Base-by-base conservation (phyloP, 2,797 vertebrate genomes). In the Chelon labrosus region DNA sequence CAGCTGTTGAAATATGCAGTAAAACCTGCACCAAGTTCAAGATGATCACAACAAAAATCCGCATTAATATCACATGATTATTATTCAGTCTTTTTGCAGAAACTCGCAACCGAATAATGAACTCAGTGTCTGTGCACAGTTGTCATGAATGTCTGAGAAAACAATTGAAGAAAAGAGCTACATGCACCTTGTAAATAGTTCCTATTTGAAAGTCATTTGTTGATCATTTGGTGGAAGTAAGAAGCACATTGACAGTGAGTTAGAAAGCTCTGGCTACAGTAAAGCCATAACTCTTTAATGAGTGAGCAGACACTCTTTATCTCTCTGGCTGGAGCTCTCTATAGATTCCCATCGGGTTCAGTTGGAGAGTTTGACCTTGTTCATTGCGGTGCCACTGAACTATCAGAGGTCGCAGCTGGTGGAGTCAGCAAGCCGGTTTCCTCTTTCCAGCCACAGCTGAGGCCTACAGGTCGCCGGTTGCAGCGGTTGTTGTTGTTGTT, bases 381-480 rank as follows among this genome's bases (percentile, higher is more conserved):
- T 70, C 31, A 4, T 37, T 66, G 25, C 27, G 31, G 39, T n/a
- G 37, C 3, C 0, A 17, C 57, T 27, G 1, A n/a, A 64, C 25
- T 39, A n/a, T 51, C 52, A 57, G 54, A 62, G 67, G 57, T 62
- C 5, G 0, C 50, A 62, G 44, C 41, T 55, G 41, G 20, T 62
- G 51, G 51, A 70, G 38, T 70, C 59, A 66, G 64, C 41, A 25
- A 38, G 17, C 31, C 2, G 3, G 27, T 31, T 61, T 55, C 35
- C 19, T 56, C 20, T 44, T 41, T 71, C 64, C 13, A 50, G 35
- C 37, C 55, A 47, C 66, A 71, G 58, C 41, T 57, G 44, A 69
- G 52, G 19, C 27, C 31, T 3, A 20, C 60, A 44, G 44, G 47
- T 41, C 22, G 44, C 19, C 5, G 20, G 62, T 55, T n/a, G 17